Evolutionary conservation across 1,140 invertebrate species (phyloP).

Genomic region (Archegozetes longisetosus): DNA sequence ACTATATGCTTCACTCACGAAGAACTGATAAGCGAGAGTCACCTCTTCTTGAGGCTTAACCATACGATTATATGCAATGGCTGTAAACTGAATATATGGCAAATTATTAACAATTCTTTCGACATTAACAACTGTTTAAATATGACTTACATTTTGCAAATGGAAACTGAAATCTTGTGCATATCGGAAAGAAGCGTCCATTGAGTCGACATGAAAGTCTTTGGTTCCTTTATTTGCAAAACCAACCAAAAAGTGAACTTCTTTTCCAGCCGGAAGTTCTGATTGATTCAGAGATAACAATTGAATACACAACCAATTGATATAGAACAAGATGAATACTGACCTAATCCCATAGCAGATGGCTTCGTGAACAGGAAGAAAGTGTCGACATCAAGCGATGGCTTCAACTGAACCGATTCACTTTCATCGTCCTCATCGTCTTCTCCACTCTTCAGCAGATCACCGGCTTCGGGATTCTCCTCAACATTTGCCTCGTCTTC

Average conservation of each 20-base stretch:
- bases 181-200: constrained; percentile 95
- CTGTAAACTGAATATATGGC: constrained; percentile 50
- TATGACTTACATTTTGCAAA: constrained; percentile 63
- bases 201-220: constrained; percentile 76
- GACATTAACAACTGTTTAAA: not conserved
- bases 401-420: constrained; percentile 27
- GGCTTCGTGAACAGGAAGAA: constrained; percentile 84
- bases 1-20: constrained; percentile 84
- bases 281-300: constrained; percentile 19
- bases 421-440: not conserved
- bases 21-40: constrained; percentile 85
- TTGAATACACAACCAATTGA: constrained; percentile 5
- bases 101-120: not conserved
- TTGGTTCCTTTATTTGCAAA: constrained; percentile 80
- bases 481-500: not conserved
- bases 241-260: constrained; percentile 88
- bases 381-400: constrained; percentile 82
- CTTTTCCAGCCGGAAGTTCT: constrained; percentile 74
- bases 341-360: constrained; percentile 37
- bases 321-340: constrained; percentile 18
- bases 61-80: constrained; percentile 66
- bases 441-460: not conserved
- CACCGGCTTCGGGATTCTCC: not conserved
- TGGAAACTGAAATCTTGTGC: constrained; percentile 96
- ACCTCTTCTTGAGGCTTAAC: constrained; percentile 83